Conservation (phyloP, 2,888 invertebrate species). For the Eristalinus aeneus region DNA sequence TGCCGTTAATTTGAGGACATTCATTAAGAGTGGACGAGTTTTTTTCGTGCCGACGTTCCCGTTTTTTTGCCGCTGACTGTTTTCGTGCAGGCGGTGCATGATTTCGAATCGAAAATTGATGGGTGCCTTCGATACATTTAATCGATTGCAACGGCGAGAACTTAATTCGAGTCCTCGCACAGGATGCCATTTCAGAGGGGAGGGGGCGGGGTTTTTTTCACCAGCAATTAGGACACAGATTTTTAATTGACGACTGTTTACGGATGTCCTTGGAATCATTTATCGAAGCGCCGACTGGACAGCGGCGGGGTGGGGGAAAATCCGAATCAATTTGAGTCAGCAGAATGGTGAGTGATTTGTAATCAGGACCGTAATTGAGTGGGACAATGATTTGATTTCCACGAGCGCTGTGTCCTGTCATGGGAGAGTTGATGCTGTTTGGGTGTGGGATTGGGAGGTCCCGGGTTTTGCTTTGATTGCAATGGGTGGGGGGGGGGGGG, state of each 20-base stretch:
- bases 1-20: constrained; percentile 69
- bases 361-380: background rate
- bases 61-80: background rate
- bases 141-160: constrained; percentile 30
- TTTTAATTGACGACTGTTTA: constrained; percentile 61
- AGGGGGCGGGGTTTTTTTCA: constrained; percentile 11
- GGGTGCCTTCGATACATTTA: constrained; percentile 45
- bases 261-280: constrained; percentile 30
- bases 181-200: background rate
- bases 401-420: no score
- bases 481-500: no score
- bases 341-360: background rate
- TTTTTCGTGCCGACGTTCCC: no score
- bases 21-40: constrained; percentile 64
- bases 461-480: no score
- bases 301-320: background rate
- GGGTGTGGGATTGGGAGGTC: no score
- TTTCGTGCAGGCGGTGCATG: background rate
- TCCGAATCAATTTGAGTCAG: background rate
- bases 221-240: constrained; percentile 53
- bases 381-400: background rate
- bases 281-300: background rate
- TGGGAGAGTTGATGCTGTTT: no score
- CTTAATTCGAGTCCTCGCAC: constrained; percentile 30
- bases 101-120: constrained; percentile 36